Evolutionary conservation across 2,113 vertebrate genomes (phyloP), one percentile per base, ranked within the genome.

Genomic region (Callipepla californica): DNA sequence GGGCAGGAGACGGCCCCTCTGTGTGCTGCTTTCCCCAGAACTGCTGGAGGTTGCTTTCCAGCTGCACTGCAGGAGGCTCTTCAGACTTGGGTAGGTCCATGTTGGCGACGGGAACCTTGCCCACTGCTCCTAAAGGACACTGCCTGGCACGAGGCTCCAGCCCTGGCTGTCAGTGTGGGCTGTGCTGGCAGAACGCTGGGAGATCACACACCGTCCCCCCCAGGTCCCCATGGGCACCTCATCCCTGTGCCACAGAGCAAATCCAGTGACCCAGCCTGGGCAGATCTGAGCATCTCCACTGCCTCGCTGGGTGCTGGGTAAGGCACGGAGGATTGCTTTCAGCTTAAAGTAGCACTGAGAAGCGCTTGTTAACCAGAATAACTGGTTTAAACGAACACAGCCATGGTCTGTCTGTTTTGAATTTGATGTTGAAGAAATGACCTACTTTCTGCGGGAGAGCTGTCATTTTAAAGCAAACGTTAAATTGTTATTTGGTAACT

Each of bases 401-500:
- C 61, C 57, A 40, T 1, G 0, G 65, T 63, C 1, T 3, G 48
- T 36, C 47, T 84, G 65, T 12, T 80, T 75, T 73, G 59, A 62
- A 84, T 78, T 80, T 50, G 86, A 74, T 6, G 3, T 47, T 48
- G 94, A 84, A 93, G 74, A 72, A 88, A 40, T 89, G 67, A 92
- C 88, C 89, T 77, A 87, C 67, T 95, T 94, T 93, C 2, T 1
- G 18, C 62, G 51, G 28, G 20, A 79, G 61, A 80, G 53, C 82
- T 95, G 91, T 87, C 68, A 36, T 95, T 89, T 67, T 74, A 61
- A 48, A 87, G 62, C 30, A 42, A 75, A 69, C 4, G 2, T 77
- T 80, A 57, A 62, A 80, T 62, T 83, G 92, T 89, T 88, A 73
- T 80, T 90, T 80, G 76, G 82, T 87, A 89, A 89, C 87, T 89